Evolutionary conservation across 2,888 invertebrate genomes (phyloP).

Genomic region (Pristionchus japonicus): DNA sequence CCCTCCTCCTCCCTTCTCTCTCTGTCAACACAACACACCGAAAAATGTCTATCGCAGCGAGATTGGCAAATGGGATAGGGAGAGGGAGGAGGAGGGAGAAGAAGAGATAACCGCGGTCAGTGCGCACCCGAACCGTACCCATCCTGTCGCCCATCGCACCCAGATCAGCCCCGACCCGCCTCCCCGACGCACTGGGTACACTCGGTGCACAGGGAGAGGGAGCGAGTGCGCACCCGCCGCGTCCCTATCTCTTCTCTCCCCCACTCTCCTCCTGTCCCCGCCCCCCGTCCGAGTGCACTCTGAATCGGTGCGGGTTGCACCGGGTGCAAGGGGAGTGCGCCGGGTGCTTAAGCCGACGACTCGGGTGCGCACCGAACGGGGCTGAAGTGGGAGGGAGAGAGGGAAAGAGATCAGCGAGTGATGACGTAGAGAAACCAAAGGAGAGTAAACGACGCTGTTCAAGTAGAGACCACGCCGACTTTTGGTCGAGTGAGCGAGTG

Average conservation of each 20-base stretch:
- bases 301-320: not conserved
- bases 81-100: constrained; percentile 77
- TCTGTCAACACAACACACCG: not conserved
- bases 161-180: not conserved
- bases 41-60: not conserved
- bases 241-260: not conserved
- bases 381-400: not conserved
- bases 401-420: not conserved
- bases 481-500: not conserved
- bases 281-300: not conserved
- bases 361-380: not conserved
- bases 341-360: not conserved
- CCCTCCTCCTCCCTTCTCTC: not conserved
- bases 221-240: not conserved
- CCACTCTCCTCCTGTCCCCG: not conserved
- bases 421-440: not conserved
- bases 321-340: not conserved
- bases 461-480: not conserved
- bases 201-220: not conserved
- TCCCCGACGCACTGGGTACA: not conserved
- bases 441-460: not conserved
- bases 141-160: not conserved
- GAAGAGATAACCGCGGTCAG: not conserved
- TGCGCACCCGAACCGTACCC: not conserved
- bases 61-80: not conserved